These are phyloP conservation scores for Phrynocephalus versicolor DNA, from an alignment of 2,113 vertebrate species.

Conservation along the genomic window DNA sequence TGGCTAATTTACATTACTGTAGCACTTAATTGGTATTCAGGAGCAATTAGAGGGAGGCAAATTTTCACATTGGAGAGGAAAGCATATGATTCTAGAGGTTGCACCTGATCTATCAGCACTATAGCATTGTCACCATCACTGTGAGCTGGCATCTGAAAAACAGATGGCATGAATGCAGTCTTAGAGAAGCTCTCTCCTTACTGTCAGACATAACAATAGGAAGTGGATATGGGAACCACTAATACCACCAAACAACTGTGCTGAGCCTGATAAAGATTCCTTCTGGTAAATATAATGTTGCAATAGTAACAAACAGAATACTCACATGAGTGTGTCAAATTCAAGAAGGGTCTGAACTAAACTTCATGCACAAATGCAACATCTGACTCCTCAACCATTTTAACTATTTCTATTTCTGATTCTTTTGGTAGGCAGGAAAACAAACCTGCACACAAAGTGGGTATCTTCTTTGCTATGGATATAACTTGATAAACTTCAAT, in stretches of 20 bases:
- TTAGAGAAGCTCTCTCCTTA: background rate
- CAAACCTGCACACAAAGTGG: background rate
- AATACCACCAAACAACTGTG: background rate
- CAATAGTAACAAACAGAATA: background rate
- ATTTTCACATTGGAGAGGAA: background rate
- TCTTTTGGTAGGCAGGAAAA: background rate
- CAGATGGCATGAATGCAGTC: background rate
- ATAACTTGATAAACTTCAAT: too few species aligned
- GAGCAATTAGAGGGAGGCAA: background rate
- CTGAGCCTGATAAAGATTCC: background rate
- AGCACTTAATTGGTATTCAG: background rate
- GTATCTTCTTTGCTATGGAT: background rate
- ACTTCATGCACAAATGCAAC: background rate
- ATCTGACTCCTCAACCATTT: background rate
- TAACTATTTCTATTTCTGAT: background rate
- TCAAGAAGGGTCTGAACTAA: slow-evolving; percentile 5
- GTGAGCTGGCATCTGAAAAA: background rate
- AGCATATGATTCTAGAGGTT: background rate
- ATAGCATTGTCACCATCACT: background rate
- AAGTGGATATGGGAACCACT: too few species aligned
- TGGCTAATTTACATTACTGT: background rate
- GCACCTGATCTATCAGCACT: background rate
- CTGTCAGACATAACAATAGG: too few species aligned
- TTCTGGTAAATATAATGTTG: background rate
- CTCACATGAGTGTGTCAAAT: background rate